Percentiles rank a stretch among this genome's conserved stretches.
phyloP scores from a whole-genome alignment of 2,113 vertebrate genomes.

The Apistogramma diplotaenia region DNA sequence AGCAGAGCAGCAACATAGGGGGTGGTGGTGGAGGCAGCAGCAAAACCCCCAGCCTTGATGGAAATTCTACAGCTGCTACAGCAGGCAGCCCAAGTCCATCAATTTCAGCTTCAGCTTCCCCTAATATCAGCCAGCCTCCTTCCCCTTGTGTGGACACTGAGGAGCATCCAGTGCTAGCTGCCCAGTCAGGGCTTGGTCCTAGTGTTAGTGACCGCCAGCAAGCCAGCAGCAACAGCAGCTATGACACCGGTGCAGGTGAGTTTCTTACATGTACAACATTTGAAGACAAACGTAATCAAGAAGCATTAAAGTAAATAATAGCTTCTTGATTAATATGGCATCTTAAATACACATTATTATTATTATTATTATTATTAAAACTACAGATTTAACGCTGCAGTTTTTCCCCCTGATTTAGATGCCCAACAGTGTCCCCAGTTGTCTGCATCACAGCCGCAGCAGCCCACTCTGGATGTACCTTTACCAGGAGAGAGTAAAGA shows the following conservation, averaged over 20 bases:
- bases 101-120: slow-evolving; percentile 72
- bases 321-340: background rate
- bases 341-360: background rate
- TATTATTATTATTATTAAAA: background rate
- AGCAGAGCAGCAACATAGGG: slow-evolving; percentile 37
- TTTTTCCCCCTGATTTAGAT: slow-evolving; percentile 62
- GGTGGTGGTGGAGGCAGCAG: slow-evolving; percentile 38
- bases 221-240: slow-evolving; percentile 83
- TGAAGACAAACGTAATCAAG: background rate
- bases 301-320: background rate
- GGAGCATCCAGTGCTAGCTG: slow-evolving; percentile 63
- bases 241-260: slow-evolving; percentile 81
- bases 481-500: slow-evolving; percentile 77
- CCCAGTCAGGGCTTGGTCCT: slow-evolving; percentile 54
- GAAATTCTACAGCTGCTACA: slow-evolving; percentile 49
- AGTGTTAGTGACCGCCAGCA: slow-evolving; percentile 63
- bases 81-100: slow-evolving; percentile 72
- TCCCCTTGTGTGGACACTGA: slow-evolving; percentile 78
- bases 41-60: slow-evolving; percentile 66
- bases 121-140: slow-evolving; percentile 75
- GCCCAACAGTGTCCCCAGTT: slow-evolving; percentile 72
- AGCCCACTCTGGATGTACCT: slow-evolving; percentile 63
- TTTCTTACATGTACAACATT: background rate
- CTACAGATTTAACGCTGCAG: background rate
- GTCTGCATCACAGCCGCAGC: slow-evolving; percentile 63